These are phyloP conservation scores for Helicoverpa zea DNA, from an alignment of 1,140 invertebrate species.

Conservation along the genomic window DNA sequence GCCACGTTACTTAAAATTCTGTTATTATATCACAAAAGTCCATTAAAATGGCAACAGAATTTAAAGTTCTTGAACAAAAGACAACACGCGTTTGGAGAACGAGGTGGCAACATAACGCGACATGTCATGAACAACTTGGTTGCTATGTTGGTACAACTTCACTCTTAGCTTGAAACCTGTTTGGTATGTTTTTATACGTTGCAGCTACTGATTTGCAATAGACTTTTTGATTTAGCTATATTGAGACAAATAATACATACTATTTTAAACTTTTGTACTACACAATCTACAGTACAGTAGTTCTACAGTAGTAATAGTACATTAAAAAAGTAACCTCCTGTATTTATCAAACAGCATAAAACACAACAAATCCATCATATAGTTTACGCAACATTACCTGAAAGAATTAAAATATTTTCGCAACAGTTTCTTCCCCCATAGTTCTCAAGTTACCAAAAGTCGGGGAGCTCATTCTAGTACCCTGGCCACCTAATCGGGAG, in stretches of 20 bases:
- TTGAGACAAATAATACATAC: no score
- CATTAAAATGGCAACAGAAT: conserved; percentile 28
- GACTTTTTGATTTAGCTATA: no score
- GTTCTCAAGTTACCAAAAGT: conserved; percentile 6
- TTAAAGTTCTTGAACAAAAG: conserved; percentile 33
- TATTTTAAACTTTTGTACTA: no score
- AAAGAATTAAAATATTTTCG: background rate
- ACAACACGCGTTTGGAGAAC: conserved; percentile 49
- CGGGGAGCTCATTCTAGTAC: conserved; percentile 18
- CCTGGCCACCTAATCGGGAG: conserved; percentile 22
- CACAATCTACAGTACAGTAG: no score
- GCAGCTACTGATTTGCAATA: background rate
- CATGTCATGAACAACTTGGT: conserved; percentile 50
- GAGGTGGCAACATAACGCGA: conserved; percentile 44
- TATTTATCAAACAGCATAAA: no score
- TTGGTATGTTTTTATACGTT: background rate
- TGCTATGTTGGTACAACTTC: conserved; percentile 39
- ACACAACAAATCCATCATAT: background rate
- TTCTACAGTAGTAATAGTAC: no score
- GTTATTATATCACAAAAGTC: conserved; percentile 3
- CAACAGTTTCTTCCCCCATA: conserved; percentile 1
- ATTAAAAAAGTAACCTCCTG: no score
- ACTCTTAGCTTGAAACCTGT: conserved; percentile 33
- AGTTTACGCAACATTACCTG: background rate
- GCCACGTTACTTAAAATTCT: background rate